phyloP scores from a whole-genome alignment of 1,140 invertebrate genomes.

The Tetramorium parvispinum region DNA sequence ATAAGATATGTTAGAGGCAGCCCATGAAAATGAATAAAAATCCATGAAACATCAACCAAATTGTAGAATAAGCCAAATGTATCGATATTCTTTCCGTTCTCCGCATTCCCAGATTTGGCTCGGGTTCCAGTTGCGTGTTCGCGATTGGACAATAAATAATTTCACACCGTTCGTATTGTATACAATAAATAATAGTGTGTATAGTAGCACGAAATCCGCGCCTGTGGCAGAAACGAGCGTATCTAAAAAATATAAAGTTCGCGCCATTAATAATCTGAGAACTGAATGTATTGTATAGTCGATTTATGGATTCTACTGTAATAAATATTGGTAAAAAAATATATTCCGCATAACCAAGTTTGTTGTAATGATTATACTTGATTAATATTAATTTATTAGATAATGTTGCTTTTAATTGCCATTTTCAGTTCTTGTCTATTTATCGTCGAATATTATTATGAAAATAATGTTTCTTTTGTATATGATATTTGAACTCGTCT shows the following conservation, averaged over 20 bases:
- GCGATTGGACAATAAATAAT: conserved; percentile 49
- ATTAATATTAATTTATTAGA: conserved; percentile 24
- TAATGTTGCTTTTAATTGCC: neutral
- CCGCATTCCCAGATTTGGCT: conserved; percentile 20
- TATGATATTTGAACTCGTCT: neutral
- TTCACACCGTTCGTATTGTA: conserved; percentile 9
- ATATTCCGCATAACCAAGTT: neutral
- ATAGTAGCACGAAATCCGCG: conserved; percentile 8
- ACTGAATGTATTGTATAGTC: conserved; percentile 24
- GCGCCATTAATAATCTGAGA: conserved; percentile 40
- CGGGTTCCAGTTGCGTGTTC: neutral
- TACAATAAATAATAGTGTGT: conserved; percentile 47
- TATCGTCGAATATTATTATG: neutral
- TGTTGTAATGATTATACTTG: neutral
- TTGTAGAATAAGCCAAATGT: conserved; percentile 12
- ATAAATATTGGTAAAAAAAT: conserved; percentile 7
- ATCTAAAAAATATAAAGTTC: conserved; percentile 49
- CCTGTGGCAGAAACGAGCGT: neutral
- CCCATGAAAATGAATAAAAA: conserved; percentile 19
- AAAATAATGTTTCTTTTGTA: neutral
- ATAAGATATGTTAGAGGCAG: conserved; percentile 9
- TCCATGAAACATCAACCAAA: conserved; percentile 13
- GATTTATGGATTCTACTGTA: conserved; percentile 27
- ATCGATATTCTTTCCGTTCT: conserved; percentile 4
- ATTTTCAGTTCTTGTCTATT: neutral